These are phyloP conservation scores for Herpetotheres cachinnans DNA, from an alignment of 2,113 vertebrate species.

Conservation along the genomic window DNA sequence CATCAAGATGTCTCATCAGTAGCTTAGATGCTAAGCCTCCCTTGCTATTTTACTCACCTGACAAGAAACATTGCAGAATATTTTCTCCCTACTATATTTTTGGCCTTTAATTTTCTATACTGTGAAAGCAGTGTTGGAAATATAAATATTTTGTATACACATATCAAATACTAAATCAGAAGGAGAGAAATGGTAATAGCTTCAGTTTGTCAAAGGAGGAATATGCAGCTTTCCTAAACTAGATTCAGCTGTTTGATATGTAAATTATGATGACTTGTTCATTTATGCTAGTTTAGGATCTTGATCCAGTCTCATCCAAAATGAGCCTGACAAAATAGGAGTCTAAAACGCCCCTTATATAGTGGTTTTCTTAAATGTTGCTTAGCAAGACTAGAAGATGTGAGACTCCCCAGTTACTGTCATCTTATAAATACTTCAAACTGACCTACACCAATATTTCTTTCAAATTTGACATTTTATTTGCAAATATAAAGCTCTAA, in stretches of 20 bases:
- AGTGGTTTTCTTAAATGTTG: not conserved
- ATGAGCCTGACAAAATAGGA: not conserved
- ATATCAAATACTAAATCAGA: not conserved
- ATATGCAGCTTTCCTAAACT: not conserved
- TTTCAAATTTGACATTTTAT: not conserved
- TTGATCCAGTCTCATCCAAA: not conserved
- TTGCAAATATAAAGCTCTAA: not conserved
- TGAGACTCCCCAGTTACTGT: not conserved
- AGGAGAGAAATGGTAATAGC: slow-evolving; percentile 3
- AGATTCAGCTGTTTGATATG: not conserved
- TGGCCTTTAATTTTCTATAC: not conserved
- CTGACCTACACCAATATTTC: not conserved
- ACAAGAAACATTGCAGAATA: not conserved
- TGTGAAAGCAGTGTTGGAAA: not conserved
- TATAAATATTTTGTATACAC: not conserved
- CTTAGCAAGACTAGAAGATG: not conserved
- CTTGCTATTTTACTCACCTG: not conserved
- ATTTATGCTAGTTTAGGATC: not conserved
- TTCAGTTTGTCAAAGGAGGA: slow-evolving; percentile 26
- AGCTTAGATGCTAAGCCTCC: not conserved
- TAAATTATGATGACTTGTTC: not conserved
- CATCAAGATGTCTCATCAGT: not conserved
- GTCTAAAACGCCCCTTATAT: not conserved
- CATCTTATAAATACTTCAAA: not conserved
- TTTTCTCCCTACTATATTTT: not conserved